Conservation (phyloP, 2,888 invertebrate species). For the Drosophila limbata region DNA sequence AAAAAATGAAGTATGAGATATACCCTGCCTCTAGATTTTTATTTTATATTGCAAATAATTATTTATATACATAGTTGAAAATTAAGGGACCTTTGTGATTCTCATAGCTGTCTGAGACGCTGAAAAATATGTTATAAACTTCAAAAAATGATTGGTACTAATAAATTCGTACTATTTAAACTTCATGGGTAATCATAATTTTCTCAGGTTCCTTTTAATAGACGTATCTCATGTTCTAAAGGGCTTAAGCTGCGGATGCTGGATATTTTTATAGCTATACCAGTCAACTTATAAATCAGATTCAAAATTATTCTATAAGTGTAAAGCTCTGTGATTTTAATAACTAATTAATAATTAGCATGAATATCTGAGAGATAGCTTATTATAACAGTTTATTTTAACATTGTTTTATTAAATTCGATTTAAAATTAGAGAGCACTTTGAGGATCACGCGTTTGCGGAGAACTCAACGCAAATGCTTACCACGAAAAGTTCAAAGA, state of each 20-base stretch:
- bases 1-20: conserved; percentile 10
- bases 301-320: not conserved
- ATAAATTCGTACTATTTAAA: not conserved
- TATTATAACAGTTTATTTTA: not conserved
- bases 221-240: no score
- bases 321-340: no score
- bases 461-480: not conserved
- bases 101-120: not conserved
- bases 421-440: not conserved
- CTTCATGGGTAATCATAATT: no score
- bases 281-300: not conserved
- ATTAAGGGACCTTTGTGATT: not conserved
- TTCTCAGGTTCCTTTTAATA: no score
- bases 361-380: not conserved
- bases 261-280: not conserved
- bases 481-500: conserved; percentile 52
- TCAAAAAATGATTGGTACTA: not conserved
- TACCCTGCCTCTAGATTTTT: conserved; percentile 1
- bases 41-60: not conserved
- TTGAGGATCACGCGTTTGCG: not conserved
- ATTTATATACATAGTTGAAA: not conserved
- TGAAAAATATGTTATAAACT: not conserved
- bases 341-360: not conserved
- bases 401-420: no score
- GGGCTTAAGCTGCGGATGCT: no score